Evolutionary conservation across 2,797 vertebrate species (phyloP).

Genomic region (Pagetopsis macropterus): DNA sequence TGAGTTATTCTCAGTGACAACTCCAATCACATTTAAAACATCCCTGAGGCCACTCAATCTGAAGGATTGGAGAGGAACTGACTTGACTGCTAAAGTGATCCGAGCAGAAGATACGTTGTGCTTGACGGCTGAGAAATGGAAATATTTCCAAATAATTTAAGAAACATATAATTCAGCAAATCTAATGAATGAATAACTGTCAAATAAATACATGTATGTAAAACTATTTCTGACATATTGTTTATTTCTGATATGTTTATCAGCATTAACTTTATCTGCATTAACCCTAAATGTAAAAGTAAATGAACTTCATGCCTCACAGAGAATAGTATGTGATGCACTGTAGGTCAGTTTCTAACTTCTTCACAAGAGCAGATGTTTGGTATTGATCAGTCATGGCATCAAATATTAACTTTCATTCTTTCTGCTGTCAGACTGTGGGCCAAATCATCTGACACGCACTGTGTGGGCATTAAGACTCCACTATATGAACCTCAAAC

Average conservation of each 20-base stretch:
- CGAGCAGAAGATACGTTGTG: slow-evolving; percentile 2
- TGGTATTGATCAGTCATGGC: slow-evolving; percentile 24
- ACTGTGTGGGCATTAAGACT: slow-evolving; percentile 4
- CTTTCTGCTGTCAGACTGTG: not conserved
- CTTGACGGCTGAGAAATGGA: slow-evolving; percentile 20
- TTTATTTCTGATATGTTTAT: too few relatives aligned
- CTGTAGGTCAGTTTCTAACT: not conserved
- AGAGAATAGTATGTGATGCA: not conserved
- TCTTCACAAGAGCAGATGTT: slow-evolving; percentile 17
- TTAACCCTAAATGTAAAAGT: not conserved
- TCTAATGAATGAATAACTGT: not conserved
- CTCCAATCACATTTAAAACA: slow-evolving; percentile 58
- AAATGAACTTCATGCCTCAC: not conserved
- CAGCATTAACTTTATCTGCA: not conserved
- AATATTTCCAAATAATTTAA: slow-evolving; percentile 21
- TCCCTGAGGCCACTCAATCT: slow-evolving; percentile 41
- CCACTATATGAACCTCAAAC: slow-evolving; percentile 4
- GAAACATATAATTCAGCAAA: not conserved
- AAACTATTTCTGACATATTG: too few relatives aligned
- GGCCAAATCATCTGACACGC: slow-evolving; percentile 2
- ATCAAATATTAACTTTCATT: slow-evolving; percentile 29
- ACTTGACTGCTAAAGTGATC: slow-evolving; percentile 45
- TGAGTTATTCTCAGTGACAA: slow-evolving; percentile 57
- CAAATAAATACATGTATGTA: too few relatives aligned
- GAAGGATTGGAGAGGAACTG: slow-evolving; percentile 46